Percentiles rank a stretch among this genome's conserved stretches.
Conservation (phyloP, 2,113 vertebrate genomes). For the Thinocorus orbignyianus region DNA sequence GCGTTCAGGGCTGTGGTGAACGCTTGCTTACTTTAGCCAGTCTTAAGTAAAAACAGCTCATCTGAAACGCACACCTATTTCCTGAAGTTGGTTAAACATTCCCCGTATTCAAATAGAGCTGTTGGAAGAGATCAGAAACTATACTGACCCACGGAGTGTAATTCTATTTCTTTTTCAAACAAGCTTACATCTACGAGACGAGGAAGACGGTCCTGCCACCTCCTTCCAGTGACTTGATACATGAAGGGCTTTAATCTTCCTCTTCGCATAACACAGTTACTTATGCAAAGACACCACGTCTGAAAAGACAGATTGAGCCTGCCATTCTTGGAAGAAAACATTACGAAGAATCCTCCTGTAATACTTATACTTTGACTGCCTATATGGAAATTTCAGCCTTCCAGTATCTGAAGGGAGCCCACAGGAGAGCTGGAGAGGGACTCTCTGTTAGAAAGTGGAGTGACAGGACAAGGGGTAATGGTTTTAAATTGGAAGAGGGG, state of each 20-base stretch:
- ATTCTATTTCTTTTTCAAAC: neutral
- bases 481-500: no score
- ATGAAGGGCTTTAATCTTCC: neutral
- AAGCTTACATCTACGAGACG: neutral
- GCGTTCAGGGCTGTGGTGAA: neutral
- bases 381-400: no score
- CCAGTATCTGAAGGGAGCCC: no score
- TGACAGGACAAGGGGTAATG: no score
- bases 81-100: neutral
- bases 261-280: neutral
- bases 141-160: neutral
- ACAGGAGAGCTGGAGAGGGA: no score
- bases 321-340: neutral
- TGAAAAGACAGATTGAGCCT: neutral
- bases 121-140: neutral
- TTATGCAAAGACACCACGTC: neutral
- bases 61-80: constrained; percentile 30
- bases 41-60: neutral
- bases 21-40: neutral
- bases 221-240: neutral
- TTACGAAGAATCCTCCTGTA: neutral
- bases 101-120: neutral
- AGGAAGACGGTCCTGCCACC: neutral
- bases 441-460: no score
- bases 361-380: neutral